Conservation (phyloP, 2,888 invertebrate species). For the Idaea dimidiata region DNA sequence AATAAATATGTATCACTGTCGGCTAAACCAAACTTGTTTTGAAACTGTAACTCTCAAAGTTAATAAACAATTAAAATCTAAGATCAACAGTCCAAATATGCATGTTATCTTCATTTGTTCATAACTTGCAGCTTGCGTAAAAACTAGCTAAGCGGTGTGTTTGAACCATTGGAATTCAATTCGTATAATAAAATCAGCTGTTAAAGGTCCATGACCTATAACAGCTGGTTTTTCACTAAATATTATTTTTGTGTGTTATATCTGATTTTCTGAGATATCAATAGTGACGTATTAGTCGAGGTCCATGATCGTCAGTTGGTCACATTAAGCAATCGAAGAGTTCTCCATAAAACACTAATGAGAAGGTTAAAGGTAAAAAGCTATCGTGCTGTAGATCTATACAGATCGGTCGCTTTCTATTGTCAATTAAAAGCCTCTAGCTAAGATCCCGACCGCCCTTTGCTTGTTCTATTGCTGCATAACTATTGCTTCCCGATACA, state of each 20-base stretch:
- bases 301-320: conserved; percentile 41
- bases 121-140: too few species aligned
- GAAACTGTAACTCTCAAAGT: too few species aligned
- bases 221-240: too few species aligned
- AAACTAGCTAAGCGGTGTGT: too few species aligned
- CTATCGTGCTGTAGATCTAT: conserved; percentile 55
- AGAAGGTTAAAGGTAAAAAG: conserved; percentile 62
- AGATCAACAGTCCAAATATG: too few species aligned
- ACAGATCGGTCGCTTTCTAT: conserved; percentile 60
- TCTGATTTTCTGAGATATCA: conserved; percentile 45
- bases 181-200: too few species aligned
- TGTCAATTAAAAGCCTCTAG: conserved; percentile 74
- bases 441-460: conserved; percentile 68
- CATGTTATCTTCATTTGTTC: too few species aligned
- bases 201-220: too few species aligned
- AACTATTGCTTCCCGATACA: conserved; percentile 70
- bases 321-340: conserved; percentile 28
- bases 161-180: too few species aligned
- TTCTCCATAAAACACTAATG: conserved; percentile 46
- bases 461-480: conserved; percentile 68
- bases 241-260: background rate
- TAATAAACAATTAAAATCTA: too few species aligned
- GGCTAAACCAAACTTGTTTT: too few species aligned
- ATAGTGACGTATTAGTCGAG: conserved; percentile 44
- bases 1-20: too few species aligned